These are phyloP conservation scores for Raphicerus campestris DNA, from an alignment of 2,113 vertebrate species.

Conservation along the genomic window DNA sequence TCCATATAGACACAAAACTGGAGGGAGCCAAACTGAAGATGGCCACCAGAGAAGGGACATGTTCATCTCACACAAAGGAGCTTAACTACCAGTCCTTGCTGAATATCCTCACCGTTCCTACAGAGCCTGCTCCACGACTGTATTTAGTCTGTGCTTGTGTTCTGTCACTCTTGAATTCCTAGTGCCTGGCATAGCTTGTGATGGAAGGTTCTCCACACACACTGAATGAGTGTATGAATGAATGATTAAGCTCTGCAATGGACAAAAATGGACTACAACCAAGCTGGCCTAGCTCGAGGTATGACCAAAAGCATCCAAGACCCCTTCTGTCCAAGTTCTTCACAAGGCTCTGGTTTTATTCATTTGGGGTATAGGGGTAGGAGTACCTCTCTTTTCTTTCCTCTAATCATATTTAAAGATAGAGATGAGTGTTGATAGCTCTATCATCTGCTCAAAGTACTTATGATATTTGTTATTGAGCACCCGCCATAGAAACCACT, in stretches of 20 bases:
- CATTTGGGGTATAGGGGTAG: background rate
- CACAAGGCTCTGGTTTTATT: background rate
- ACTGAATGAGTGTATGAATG: background rate
- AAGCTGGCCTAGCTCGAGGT: background rate
- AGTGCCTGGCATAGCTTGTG: background rate
- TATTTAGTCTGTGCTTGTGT: background rate
- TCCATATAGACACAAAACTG: background rate
- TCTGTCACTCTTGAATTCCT: background rate
- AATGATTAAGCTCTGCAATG: background rate
- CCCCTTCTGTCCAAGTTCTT: background rate
- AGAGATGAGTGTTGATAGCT: background rate
- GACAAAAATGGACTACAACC: background rate
- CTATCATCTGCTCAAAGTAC: background rate
- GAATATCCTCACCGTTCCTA: background rate
- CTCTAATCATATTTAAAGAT: background rate
- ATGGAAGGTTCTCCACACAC: background rate
- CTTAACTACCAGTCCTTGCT: background rate
- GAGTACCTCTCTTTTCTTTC: background rate
- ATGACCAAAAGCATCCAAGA: background rate
- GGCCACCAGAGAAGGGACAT: background rate
- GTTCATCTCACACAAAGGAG: background rate
- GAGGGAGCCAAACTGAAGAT: background rate
- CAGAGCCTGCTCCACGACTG: background rate
- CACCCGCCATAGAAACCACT: background rate
- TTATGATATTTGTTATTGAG: background rate